These are phyloP conservation scores for Podarcis lilfordi DNA, from an alignment of 2,797 vertebrate genomes.

Conservation along the genomic window DNA sequence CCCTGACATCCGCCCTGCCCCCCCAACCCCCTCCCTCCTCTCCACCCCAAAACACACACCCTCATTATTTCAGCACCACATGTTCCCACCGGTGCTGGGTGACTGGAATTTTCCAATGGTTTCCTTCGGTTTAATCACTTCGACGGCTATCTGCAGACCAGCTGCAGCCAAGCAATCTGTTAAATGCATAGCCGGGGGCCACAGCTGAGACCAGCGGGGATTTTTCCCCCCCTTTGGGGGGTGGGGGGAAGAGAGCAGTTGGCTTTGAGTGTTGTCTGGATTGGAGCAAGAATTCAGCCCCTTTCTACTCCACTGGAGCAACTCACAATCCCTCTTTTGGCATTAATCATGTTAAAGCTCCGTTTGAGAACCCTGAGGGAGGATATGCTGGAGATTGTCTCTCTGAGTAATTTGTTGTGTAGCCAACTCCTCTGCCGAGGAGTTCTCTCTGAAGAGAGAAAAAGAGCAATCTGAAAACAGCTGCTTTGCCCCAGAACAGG, in stretches of 20 bases:
- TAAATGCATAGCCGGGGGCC: slow-evolving; percentile 54
- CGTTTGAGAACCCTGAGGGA: background rate
- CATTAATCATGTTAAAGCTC: slow-evolving; percentile 9
- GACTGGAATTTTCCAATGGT: slow-evolving; percentile 64
- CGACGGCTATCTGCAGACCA: slow-evolving; percentile 60
- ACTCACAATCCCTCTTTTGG: slow-evolving; percentile 40
- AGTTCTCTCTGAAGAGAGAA: no score
- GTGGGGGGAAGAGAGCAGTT: background rate
- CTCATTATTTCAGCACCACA: slow-evolving; percentile 48
- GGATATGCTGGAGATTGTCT: background rate
- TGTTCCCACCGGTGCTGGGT: slow-evolving; percentile 57
- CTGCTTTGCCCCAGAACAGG: background rate
- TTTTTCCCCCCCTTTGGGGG: background rate
- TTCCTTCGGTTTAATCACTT: slow-evolving; percentile 61
- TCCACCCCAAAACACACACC: slow-evolving; percentile 18
- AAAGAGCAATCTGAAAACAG: background rate
- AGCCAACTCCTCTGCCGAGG: background rate
- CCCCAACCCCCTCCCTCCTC: slow-evolving; percentile 42
- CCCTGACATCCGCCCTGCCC: background rate
- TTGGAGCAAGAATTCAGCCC: slow-evolving; percentile 45
- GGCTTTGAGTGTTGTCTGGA: background rate
- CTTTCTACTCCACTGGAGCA: background rate
- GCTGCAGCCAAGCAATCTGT: slow-evolving; percentile 42
- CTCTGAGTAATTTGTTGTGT: background rate
- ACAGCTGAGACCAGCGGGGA: slow-evolving; percentile 36